A percentile compares a stretch with the other conserved stretches of the same genome.
Conservation (phyloP, 2,113 vertebrate genomes). For the Bettongia penicillata region DNA sequence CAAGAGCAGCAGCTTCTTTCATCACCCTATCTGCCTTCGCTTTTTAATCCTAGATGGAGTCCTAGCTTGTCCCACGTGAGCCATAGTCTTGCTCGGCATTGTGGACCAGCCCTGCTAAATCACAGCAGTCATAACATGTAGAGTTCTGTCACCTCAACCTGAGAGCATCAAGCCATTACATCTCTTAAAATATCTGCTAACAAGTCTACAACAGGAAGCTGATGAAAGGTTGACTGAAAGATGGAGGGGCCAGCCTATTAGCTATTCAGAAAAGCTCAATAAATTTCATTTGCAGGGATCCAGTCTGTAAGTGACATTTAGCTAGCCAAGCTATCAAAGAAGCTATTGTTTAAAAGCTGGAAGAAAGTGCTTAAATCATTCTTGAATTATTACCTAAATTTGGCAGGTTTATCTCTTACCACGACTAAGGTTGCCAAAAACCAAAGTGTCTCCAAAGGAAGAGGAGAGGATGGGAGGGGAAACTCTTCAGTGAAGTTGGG, state of each 20-base stretch:
- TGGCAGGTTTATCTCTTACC: conserved; percentile 57
- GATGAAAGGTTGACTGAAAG: conserved; percentile 46
- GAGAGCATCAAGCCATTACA: conserved; percentile 72
- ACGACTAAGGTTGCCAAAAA: not conserved
- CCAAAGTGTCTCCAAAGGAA: not conserved
- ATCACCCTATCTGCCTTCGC: conserved; percentile 70
- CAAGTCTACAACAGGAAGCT: conserved; percentile 62
- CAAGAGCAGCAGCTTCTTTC: conserved; percentile 59
- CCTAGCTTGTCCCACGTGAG: conserved; percentile 52
- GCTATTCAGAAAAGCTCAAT: conserved; percentile 6
- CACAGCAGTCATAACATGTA: not conserved
- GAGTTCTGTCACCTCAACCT: not conserved
- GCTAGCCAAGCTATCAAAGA: conserved; percentile 43
- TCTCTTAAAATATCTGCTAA: conserved; percentile 63
- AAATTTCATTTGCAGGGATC: not conserved
- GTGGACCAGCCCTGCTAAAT: conserved; percentile 28
- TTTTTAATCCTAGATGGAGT: conserved; percentile 59
- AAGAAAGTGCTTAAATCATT: conserved; percentile 52
- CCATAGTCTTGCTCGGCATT: conserved; percentile 44
- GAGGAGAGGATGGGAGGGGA: not conserved
- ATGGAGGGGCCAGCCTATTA: not conserved
- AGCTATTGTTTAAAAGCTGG: conserved; percentile 59
- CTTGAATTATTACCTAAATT: conserved; percentile 5
- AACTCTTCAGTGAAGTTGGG: not conserved
- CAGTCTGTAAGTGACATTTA: conserved; percentile 26